Evolutionary conservation across 2,797 vertebrate species (phyloP).

Genomic region (Megalops cyprinoides): DNA sequence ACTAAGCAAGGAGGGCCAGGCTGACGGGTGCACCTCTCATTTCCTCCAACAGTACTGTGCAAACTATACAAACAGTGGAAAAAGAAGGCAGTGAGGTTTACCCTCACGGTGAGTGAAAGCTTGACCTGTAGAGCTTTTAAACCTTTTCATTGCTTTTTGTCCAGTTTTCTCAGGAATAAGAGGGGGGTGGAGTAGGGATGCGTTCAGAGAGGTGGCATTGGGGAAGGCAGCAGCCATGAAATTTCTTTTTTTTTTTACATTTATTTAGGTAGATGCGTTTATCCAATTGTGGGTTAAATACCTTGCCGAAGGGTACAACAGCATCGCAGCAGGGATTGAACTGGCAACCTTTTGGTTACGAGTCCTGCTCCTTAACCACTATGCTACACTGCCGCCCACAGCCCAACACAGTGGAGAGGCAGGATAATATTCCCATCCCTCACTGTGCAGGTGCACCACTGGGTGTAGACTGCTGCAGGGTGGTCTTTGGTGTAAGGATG

Average conservation of each 20-base stretch:
- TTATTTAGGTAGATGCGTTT: too few species aligned
- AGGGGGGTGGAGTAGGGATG: background rate
- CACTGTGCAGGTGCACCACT: background rate
- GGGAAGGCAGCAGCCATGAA: background rate
- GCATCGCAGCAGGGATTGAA: too few species aligned
- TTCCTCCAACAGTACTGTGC: background rate
- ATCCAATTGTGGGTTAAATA: too few species aligned
- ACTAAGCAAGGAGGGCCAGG: too few species aligned
- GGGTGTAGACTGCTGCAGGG: too few species aligned
- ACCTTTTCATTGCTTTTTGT: background rate
- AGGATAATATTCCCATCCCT: background rate
- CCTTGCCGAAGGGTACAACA: too few species aligned
- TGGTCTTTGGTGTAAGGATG: background rate
- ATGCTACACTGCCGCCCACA: too few species aligned
- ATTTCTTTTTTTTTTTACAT: background rate
- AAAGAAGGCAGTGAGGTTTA: too few species aligned
- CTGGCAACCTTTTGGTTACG: too few species aligned
- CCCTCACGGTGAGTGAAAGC: background rate
- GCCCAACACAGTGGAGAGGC: background rate
- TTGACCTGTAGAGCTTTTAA: background rate
- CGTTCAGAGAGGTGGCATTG: background rate
- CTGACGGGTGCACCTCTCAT: too few species aligned
- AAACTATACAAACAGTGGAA: background rate
- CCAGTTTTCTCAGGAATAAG: background rate
- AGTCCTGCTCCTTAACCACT: too few species aligned